Conservation (phyloP, 2,888 invertebrate species). For the Hipparchia sbordonii region DNA sequence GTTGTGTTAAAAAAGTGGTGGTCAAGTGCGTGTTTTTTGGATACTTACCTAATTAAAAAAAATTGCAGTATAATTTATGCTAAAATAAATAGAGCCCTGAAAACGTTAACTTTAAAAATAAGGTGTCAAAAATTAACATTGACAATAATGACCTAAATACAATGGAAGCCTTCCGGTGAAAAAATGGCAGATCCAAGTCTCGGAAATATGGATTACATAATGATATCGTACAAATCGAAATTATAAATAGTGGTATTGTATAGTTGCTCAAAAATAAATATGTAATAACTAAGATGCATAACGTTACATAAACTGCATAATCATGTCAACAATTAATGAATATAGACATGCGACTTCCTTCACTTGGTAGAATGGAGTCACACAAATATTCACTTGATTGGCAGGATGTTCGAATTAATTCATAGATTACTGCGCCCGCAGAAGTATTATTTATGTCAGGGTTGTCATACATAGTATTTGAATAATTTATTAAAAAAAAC, state of each 20-base stretch:
- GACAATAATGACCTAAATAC: no score
- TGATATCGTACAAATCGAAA: no score
- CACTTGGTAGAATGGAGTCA: constrained; percentile 17
- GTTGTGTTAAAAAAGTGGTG: constrained; percentile 25
- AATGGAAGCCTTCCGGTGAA: no score
- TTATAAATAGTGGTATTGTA: no score
- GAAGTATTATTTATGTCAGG: constrained; percentile 22
- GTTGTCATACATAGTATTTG: neutral
- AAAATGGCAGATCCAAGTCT: neutral
- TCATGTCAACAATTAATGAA: neutral
- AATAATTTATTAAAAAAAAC: neutral
- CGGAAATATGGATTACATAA: neutral
- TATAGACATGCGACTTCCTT: constrained; percentile 14
- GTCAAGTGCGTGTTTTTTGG: neutral
- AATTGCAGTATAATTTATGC: no score
- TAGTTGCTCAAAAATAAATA: neutral
- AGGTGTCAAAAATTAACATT: neutral
- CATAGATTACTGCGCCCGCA: constrained; percentile 31
- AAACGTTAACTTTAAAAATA: neutral
- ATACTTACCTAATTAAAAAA: neutral
- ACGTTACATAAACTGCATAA: neutral
- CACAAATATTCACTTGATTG: constrained; percentile 33
- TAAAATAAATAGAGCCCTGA: no score
- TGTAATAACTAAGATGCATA: neutral
- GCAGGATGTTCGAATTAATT: constrained; percentile 38